Base-by-base conservation (phyloP, 1,140 invertebrate genomes). In the Conus ventricosus region DNA sequence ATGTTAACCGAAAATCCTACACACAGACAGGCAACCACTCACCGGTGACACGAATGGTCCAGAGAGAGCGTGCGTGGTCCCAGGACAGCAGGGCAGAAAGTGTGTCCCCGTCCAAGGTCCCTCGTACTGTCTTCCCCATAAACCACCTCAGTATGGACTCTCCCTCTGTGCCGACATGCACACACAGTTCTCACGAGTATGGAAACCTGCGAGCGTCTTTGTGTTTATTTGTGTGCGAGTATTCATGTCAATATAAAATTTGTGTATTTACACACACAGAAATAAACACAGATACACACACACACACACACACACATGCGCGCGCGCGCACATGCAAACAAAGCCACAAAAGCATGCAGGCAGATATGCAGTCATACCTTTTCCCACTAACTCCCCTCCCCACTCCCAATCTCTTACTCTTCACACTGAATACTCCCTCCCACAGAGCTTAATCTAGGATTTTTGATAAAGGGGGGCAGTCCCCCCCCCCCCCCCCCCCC, bases 141-240 rank as follows among this genome's bases (percentile, higher is more conserved):
- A 90, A 85, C 75, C 85, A 86, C n/a, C 88, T 75, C 53, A 90
- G 54, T 10, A 90, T 80, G 57, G 89, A 83, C 39, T 88, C 83
- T 2, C 84, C 87, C 39, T 83, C 87, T 90, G 83, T 63, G 60
- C 39, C 57, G 15, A 60, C 57, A 60, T 15, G 15, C 57, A 8
- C 8, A 60, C 57, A 60, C 57, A 39, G 39, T 39, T 39, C 39
- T 3, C 39, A 39, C 39, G 39, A 39, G 39, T 39, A 39, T 39
- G 39, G 39, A 39, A 39, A 39, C 0, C 39, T 39, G 39, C 39
- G 39, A 39, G 39, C 39, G 39, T 39, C 39, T 39, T 39, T 39
- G 39, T 39, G 39, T 39, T 39, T 39, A 39, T 39, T 39, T 39
- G 39, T 39, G 39, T 39, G 39, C 39, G 39, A 39, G 39, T 39